Evolutionary conservation across 2,797 vertebrate species (phyloP), one percentile per base, ranked within the genome.

Genomic region (Argyrosomus regius): DNA sequence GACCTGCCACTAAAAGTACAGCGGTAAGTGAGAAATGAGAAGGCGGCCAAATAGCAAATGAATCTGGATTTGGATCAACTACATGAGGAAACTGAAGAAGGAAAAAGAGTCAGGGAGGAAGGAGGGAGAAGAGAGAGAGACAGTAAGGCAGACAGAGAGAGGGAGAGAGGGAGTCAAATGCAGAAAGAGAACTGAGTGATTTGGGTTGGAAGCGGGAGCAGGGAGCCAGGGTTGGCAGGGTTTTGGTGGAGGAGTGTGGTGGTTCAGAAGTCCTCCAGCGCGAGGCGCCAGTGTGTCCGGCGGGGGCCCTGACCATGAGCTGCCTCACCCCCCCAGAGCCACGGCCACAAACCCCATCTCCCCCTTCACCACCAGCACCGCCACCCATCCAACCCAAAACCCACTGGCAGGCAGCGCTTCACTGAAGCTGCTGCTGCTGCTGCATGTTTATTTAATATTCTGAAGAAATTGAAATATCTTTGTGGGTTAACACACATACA

Each of bases 231-330:
- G 95, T 94, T 96, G 95, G 96, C 96, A 94, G 89, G 94, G 94
- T 90, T 94, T 92, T 93, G 94, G 94, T 94, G 96, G 96, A 96
- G 95, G 94, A 94, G 95, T 96, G 96, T 96, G 96, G 96, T 96
- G 96, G 95, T 96, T 97, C 96, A 95, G 96, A 96, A 96, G 96
- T 96, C 95, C 96, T 96, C 96, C 95, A 96, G 96, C 94, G 91
- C 90, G 96, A 96, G 96, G 96, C 97, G 96, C 96, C 96, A 95
- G 92, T 94, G 94, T 96, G 96, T 96, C 95, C 96, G 92, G 94
- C 93, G 94, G 95, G 95, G 95, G 95, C 95, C 93, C 94, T 96
- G 96, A 96, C 95, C 95, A 95, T 95, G 94, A 95, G 95, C 92
- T 88, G 92, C 93, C 89, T 94, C 90, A 93, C 95, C 95, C 94